Conservation (phyloP, 2,113 vertebrate genomes). For the Callipepla squamata region DNA sequence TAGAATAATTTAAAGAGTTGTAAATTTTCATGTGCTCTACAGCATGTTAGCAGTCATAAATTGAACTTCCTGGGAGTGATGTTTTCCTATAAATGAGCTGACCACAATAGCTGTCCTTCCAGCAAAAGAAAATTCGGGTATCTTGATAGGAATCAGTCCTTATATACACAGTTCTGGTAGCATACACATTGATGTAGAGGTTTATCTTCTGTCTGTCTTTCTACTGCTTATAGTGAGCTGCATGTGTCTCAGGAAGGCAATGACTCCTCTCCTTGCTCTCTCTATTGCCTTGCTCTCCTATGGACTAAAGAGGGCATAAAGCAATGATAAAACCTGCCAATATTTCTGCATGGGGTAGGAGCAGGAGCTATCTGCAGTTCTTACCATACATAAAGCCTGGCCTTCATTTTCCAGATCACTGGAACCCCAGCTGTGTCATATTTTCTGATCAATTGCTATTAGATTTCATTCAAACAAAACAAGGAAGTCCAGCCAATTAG, state of each 20-base stretch:
- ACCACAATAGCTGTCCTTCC: neutral
- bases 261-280: neutral
- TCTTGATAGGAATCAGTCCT: neutral
- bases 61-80: neutral
- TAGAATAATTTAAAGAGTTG: conserved; percentile 45
- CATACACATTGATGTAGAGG: neutral
- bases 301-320: neutral
- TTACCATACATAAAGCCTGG: neutral
- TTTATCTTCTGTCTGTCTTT: neutral
- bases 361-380: neutral
- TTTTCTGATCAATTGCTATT: neutral
- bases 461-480: neutral
- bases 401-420: neutral
- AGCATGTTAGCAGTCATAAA: neutral
- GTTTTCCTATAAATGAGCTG: neutral
- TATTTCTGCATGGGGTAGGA: neutral
- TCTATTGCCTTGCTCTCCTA: neutral
- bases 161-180: neutral
- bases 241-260: neutral
- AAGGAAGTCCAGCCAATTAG: neutral
- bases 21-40: neutral
- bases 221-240: neutral
- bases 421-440: neutral
- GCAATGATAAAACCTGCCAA: neutral
- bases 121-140: neutral